Conservation (phyloP, 2,888 invertebrate genomes). For the Cephalotes varians region DNA sequence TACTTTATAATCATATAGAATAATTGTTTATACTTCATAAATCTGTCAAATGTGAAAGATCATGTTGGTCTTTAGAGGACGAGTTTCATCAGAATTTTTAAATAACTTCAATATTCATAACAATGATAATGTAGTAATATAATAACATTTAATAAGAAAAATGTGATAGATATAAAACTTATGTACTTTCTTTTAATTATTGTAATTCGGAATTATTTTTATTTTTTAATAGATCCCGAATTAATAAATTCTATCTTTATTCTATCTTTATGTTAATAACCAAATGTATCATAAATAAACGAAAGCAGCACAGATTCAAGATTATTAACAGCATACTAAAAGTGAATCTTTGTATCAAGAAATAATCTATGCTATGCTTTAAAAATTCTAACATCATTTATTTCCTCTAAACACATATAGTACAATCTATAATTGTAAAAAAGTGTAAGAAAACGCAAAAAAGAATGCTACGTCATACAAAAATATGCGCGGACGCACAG, state of each 20-base stretch:
- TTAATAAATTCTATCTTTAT: neutral
- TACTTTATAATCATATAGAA: neutral
- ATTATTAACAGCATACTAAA: neutral
- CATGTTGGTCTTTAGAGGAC: neutral
- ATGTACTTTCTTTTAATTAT: neutral
- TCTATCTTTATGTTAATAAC: neutral
- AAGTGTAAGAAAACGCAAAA: neutral
- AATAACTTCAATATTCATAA: constrained; percentile 5
- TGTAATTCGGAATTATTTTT: neutral
- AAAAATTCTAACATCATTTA: neutral
- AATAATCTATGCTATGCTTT: neutral
- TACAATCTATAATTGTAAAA: neutral
- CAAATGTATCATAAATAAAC: neutral
- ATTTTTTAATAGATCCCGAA: neutral
- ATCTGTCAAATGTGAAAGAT: constrained; percentile 1
- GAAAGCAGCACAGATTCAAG: neutral
- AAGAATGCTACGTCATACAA: neutral
- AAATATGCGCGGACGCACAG: neutral
- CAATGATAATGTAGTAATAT: neutral
- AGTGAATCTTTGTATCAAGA: neutral
- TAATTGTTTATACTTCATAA: neutral
- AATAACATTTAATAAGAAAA: neutral
- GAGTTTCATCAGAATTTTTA: neutral
- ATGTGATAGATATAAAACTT: neutral
- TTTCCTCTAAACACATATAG: neutral